Percentiles rank a stretch among this genome's conserved stretches.
phyloP scores from a whole-genome alignment of 2,888 invertebrate genomes.

The Cistogaster globosa region DNA sequence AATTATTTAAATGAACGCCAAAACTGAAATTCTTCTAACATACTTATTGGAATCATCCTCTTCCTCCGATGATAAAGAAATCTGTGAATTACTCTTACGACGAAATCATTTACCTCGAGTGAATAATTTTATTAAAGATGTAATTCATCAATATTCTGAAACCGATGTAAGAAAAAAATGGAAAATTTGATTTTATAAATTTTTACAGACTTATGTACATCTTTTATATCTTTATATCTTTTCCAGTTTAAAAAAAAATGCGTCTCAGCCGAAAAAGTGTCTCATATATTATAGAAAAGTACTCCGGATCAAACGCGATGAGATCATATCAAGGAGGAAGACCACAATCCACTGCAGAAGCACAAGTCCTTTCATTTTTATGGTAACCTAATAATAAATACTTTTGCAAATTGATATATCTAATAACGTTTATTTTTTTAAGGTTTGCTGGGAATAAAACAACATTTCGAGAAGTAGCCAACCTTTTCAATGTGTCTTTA shows the following conservation, averaged over 20 bases:
- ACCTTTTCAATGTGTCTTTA: constrained; percentile 36
- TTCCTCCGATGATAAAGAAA: constrained; percentile 23
- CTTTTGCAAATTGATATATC: too few relatives aligned
- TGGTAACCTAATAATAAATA: background rate
- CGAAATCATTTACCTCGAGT: background rate
- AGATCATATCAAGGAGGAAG: constrained; percentile 23
- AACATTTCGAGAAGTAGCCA: constrained; percentile 37
- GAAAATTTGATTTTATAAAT: too few relatives aligned
- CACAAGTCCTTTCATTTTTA: constrained; percentile 14
- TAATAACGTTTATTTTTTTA: too few relatives aligned
- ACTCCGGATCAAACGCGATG: background rate
- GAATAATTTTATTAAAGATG: constrained; percentile 22
- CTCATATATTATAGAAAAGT: background rate
- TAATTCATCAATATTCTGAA: constrained; percentile 13
- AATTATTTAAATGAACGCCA: too few relatives aligned
- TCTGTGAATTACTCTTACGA: background rate
- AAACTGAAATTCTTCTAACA: too few relatives aligned
- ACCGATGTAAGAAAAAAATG: constrained; percentile 7
- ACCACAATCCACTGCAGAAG: background rate
- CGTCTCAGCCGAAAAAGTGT: constrained; percentile 2
- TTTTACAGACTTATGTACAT: too few relatives aligned
- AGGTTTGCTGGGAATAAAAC: constrained; percentile 43
- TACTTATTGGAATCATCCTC: constrained; percentile 22
- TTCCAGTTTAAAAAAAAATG: constrained; percentile 20
- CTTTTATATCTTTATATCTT: background rate